phyloP scores from a whole-genome alignment of 2,888 invertebrate species.

The Tetanocera ferruginea region DNA sequence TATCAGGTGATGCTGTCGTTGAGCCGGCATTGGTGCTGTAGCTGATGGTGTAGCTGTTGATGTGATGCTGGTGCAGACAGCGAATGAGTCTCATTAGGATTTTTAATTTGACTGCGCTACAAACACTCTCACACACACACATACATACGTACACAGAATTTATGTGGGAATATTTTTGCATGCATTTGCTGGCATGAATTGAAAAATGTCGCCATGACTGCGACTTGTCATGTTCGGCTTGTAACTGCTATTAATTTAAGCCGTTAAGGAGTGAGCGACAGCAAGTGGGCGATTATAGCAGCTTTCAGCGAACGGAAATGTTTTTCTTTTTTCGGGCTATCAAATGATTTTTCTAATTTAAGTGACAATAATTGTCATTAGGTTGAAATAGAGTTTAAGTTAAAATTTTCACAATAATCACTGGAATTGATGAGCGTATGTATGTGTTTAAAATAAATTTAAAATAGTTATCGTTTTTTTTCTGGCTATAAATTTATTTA shows the following conservation, averaged over 20 bases:
- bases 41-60: conserved; percentile 46
- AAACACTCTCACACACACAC: neutral
- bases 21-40: conserved; percentile 38
- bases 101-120: conserved; percentile 22
- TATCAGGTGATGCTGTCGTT: conserved; percentile 58
- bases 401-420: no score
- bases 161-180: conserved; percentile 61
- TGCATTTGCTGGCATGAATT: neutral
- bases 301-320: conserved; percentile 3
- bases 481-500: no score
- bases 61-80: conserved; percentile 42
- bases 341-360: no score
- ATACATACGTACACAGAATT: conserved; percentile 61
- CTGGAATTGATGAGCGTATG: no score
- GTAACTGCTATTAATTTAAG: conserved; percentile 4
- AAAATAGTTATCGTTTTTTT: no score
- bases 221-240: neutral
- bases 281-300: neutral
- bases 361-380: no score
- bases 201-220: conserved; percentile 6
- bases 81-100: conserved; percentile 23
- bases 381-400: no score
- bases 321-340: neutral
- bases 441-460: no score
- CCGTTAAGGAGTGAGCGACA: conserved; percentile 1